phyloP scores from a whole-genome alignment of 1,140 invertebrate genomes.

The Drosophila orosa region DNA sequence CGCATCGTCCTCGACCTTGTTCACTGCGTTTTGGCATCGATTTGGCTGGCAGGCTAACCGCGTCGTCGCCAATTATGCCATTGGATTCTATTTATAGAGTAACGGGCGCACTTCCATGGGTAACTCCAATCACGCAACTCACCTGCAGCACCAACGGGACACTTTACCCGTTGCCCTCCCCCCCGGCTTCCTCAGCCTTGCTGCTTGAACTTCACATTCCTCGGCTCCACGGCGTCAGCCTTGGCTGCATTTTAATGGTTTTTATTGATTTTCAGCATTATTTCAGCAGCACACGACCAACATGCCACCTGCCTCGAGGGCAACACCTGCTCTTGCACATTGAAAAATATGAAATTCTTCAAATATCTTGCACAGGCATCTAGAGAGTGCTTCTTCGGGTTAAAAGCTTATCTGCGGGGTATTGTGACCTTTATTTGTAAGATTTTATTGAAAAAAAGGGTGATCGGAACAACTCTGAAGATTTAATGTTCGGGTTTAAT shows the following conservation, averaged over 20 bases:
- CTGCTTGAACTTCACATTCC: conserved; percentile 78
- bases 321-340: conserved; percentile 21
- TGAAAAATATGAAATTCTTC: conserved; percentile 10
- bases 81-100: conserved; percentile 66
- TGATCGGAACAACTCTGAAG: too few relatives aligned
- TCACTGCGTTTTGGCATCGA: conserved; percentile 65
- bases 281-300: conserved; percentile 37
- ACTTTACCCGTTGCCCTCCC: conserved; percentile 12
- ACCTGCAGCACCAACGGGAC: conserved; percentile 20
- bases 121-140: conserved; percentile 63
- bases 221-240: conserved; percentile 34
- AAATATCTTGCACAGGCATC: background rate
- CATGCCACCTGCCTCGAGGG: conserved; percentile 11
- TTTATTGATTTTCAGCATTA: conserved; percentile 75
- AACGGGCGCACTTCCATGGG: conserved; percentile 38
- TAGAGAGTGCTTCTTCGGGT: background rate
- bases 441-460: background rate
- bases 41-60: conserved; percentile 57
- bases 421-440: too few relatives aligned
- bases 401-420: background rate
- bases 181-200: conserved; percentile 45
- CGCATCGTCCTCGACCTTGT: conserved; percentile 65
- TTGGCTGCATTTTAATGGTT: conserved; percentile 77
- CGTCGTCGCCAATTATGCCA: conserved; percentile 65
- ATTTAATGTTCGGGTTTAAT: too few relatives aligned